Evolutionary conservation across 2,888 invertebrate genomes (phyloP), one percentile per base, ranked within the genome.

Genomic region (Ctena decussata): DNA sequence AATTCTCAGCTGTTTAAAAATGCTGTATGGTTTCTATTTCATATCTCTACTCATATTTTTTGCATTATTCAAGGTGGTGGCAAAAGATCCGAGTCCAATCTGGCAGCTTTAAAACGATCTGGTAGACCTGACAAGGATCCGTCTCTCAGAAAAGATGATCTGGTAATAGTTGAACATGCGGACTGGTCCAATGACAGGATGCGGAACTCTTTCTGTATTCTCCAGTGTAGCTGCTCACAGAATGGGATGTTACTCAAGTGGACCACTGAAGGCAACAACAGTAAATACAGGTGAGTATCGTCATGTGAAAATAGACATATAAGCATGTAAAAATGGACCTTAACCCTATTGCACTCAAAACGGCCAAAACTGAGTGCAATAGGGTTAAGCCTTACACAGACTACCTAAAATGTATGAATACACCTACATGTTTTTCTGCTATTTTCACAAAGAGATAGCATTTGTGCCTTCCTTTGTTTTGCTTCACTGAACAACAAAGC

Each of bases 191-290:
- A 80, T 46, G 92, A 93, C 77, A 85, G 93, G 27, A 87, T 85
- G 81, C 77, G 89, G 30, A 91, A 93, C 75, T 89, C 92, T 11
- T 92, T 92, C 84, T 89, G 91, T 85, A 93, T 92, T 53, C 85
- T 93, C 41, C 89, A 89, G 60, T 89, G 90, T 77, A 91, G 91
- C 53, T 89, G 91, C 35, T 89, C 91, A 18, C 81, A 87, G 70
- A 91, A 91, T 80, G 90, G 90, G 37, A 90, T 91, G 86, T 75
- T 92, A 24, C 83, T 93, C 46, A 89, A 92, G 80, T 93, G 93
- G 93, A 82, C 84, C 30, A 89, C 86, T 5, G 87, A 89, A 30
- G 83, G 87, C 21, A 84, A 84, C 32, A 85, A 81, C 18, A 85
- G 79, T 24, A 72, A n/a, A 39, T 44, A 41, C 18, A 3, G 5